These are phyloP conservation scores for Andinoacara biseriatus DNA, from an alignment of 2,113 vertebrate genomes.

Conservation along the genomic window DNA sequence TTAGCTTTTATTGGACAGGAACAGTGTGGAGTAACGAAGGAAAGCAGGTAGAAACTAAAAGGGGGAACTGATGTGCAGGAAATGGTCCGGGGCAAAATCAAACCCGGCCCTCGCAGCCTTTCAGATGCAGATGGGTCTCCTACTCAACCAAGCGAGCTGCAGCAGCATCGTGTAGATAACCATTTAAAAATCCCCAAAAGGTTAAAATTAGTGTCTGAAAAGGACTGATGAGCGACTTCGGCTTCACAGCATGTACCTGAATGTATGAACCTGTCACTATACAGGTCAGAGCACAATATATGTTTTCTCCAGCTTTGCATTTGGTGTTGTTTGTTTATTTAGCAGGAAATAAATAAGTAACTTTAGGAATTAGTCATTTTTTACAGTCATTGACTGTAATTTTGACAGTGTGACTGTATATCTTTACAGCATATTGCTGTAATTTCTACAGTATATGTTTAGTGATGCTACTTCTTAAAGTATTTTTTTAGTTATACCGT, in stretches of 20 bases:
- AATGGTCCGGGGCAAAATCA: not conserved
- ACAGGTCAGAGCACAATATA: not conserved
- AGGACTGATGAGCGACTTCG: not conserved
- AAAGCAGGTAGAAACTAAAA: too few species aligned
- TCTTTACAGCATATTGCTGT: too few species aligned
- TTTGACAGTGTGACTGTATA: too few species aligned
- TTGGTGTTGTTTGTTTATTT: not conserved
- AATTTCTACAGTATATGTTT: too few species aligned
- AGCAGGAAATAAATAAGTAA: not conserved
- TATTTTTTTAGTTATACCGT: not conserved
- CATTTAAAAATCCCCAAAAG: slow-evolving; percentile 1
- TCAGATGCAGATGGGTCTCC: not conserved
- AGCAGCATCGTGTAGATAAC: not conserved
- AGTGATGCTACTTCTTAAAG: not conserved
- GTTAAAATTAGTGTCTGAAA: not conserved
- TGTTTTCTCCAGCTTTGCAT: not conserved
- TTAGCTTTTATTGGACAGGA: not conserved
- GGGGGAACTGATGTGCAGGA: not conserved
- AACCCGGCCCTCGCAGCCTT: not conserved
- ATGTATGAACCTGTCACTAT: not conserved
- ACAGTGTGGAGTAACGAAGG: not conserved
- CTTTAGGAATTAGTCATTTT: too few species aligned
- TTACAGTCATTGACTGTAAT: too few species aligned
- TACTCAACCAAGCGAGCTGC: not conserved
- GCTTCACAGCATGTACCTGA: not conserved